phyloP scores from a whole-genome alignment of 2,888 invertebrate genomes.

The Amiota minor region DNA sequence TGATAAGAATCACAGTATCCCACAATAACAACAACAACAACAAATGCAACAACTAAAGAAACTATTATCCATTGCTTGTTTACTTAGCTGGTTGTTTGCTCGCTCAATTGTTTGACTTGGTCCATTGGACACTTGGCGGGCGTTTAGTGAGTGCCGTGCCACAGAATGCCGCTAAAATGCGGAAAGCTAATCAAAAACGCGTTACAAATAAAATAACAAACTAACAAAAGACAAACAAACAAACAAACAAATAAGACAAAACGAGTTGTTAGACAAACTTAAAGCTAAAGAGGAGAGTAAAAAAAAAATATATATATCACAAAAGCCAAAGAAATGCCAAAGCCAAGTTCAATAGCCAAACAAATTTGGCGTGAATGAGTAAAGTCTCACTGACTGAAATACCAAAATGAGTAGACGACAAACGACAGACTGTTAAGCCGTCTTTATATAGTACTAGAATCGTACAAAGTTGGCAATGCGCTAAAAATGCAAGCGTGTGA shows the following conservation, averaged over 20 bases:
- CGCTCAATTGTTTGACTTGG: background rate
- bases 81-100: background rate
- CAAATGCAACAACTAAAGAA: too few relatives aligned
- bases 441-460: conserved; percentile 24
- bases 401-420: conserved; percentile 39
- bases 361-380: conserved; percentile 68
- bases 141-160: conserved; percentile 40
- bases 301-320: conserved; percentile 47
- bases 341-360: conserved; percentile 71
- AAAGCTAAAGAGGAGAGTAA: conserved; percentile 24
- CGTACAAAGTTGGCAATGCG: conserved; percentile 28
- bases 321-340: conserved; percentile 53
- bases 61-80: background rate
- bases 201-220: conserved; percentile 57
- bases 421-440: conserved; percentile 25
- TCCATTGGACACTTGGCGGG: conserved; percentile 25
- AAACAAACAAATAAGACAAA: conserved; percentile 34
- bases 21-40: conserved; percentile 39
- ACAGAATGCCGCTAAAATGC: conserved; percentile 65
- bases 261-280: conserved; percentile 38
- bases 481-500: conserved; percentile 42
- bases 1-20: conserved; percentile 70
- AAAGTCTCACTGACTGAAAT: conserved; percentile 34
- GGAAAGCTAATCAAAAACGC: conserved; percentile 72
- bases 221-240: conserved; percentile 34